Evolutionary conservation across 2,888 invertebrate species (phyloP).

Genomic region (Pachymerium ferrugineum): DNA sequence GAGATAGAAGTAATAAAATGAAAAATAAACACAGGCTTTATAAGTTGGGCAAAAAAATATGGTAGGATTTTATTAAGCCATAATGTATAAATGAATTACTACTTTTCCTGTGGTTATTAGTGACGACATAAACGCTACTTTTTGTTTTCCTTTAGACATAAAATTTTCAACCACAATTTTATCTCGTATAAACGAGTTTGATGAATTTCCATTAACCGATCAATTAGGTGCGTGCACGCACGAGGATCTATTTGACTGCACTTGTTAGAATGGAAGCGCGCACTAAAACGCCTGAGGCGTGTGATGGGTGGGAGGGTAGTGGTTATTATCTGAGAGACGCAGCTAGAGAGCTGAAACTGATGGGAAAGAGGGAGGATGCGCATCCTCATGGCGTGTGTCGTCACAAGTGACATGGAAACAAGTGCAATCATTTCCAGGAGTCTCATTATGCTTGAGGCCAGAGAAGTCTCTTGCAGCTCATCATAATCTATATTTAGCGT

Average conservation of each 20-base stretch:
- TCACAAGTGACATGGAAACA: slow-evolving; percentile 27
- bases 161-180: too few relatives aligned
- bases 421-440: slow-evolving; percentile 25
- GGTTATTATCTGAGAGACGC: slow-evolving; percentile 27
- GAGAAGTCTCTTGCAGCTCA: slow-evolving; percentile 27
- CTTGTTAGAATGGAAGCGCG: neutral
- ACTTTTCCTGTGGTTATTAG: too few relatives aligned
- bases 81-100: too few relatives aligned
- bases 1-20: too few relatives aligned
- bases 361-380: slow-evolving; percentile 23
- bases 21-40: too few relatives aligned
- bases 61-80: too few relatives aligned
- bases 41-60: too few relatives aligned
- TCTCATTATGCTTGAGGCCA: slow-evolving; percentile 23
- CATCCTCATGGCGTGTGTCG: slow-evolving; percentile 27
- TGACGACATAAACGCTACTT: too few relatives aligned
- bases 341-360: slow-evolving; percentile 14
- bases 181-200: too few relatives aligned
- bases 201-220: too few relatives aligned
- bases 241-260: neutral
- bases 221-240: neutral
- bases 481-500: slow-evolving; percentile 27
- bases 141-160: too few relatives aligned
- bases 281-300: neutral
- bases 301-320: neutral